Evolutionary conservation across 2,888 invertebrate genomes (phyloP), one percentile per base, ranked within the genome.

Genomic region (Sinelater perroti): DNA sequence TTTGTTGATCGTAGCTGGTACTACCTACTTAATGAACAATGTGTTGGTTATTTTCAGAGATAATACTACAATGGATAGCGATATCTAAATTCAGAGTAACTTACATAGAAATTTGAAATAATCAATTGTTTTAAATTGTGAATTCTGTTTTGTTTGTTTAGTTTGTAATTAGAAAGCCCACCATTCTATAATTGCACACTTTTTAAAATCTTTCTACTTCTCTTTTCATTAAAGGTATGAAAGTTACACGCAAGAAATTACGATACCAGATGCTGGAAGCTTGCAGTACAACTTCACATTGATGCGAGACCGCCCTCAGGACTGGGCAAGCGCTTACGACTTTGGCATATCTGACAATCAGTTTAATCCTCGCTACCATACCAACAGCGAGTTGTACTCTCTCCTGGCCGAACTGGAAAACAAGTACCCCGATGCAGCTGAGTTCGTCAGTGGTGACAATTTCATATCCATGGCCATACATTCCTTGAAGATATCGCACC

Each of bases 281-380:
- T 74, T 86, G 33, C 82, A 85, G 49, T 80, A 87, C 60, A 91
- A 95, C 78, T 89, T 95, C 68, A 90, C 89, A 0, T 80, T 96
- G 35, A 87, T 90, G 85, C 84, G 87, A n/a, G 87, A 90, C 72
- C 89, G 91, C 75, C 88, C 89, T 0, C 83, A 87, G 63, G 89
- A 91, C 72, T 95, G 95, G 95, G 87, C 90, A 0, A 89, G 89
- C 3, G 89, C 88, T 0, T 89, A 92, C 73, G 93, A 93, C 78
- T 88, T 81, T 81, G 89, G 81, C 77, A 79, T 80, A 76, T 79
- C 85, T 55, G 86, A 87, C 63, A 90, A 89, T 74, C 85, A 89
- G 63, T 81, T 85, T 67, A 78, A 82, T 53, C 85, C 85, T 0
- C 78, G 80, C 6, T 93, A 92, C 75, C 86, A 88, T 70, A 80